Evolutionary conservation across 2,888 invertebrate genomes (phyloP), one percentile per base, ranked within the genome.

Genomic region (Pocota personata): DNA sequence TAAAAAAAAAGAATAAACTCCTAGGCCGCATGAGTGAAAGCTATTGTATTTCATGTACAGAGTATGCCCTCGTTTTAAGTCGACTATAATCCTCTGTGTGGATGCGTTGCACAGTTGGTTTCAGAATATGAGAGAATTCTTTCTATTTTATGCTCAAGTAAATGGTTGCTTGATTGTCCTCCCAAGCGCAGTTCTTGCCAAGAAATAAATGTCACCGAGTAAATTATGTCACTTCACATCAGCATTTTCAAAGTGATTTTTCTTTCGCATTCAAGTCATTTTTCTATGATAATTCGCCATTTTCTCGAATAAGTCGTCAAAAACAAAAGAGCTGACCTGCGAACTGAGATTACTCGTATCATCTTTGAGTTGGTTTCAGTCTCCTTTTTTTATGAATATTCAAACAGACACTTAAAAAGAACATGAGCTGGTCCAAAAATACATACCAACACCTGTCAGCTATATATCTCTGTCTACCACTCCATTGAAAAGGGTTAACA

Each of bases 401-500:
- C 66, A 32, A 52, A 43, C 32, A 43, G 8, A 43, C 21, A 48
- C n/a, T 35, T 24, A 50, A 19, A 50, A 19, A 30, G 8, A 35
- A 24, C 32, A 43, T 32, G 32, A 75, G 32, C 60, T 5, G 1
- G 58, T n/a, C 32, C 30, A 43, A 60, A 75, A 52, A 75, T 60
- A 52, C 40, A 46, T 14, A 50, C 55, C 35, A 64, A 64, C 80
- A 82, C 76, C 82, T 82, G 76, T 67, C 55, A 52, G 6, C 19
- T 27, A 40, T 48, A 32, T 55, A 50, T 58, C 57, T 58, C 32
- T 76, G 82, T 77, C 82, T 71, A 82, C 71, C 69, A 64, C 21
- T 16, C 62, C 6, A 10, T 6, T 71, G 32, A 66, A 71, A 82
- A 77, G 82, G 77, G 82, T 82, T 82, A 72, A 72, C 79, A 57